A percentile compares a stretch with the other conserved stretches of the same genome.
Conservation (phyloP, 2,113 vertebrate species). For the Eulemur rufifrons region DNA sequence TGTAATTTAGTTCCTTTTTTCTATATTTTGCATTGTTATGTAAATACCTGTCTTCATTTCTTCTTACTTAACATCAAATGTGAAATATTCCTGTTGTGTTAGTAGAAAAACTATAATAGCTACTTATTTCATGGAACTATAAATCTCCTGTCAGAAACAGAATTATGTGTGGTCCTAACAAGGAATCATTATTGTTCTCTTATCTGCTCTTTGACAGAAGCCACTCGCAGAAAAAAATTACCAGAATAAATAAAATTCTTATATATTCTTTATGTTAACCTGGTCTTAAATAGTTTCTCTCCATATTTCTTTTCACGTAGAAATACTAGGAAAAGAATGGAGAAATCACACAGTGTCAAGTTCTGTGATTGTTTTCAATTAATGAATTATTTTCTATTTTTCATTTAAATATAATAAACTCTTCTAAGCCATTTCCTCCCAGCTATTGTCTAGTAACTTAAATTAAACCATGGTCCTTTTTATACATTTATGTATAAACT, state of each 20-base stretch:
- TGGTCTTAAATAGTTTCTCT: not conserved
- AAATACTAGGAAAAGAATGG: not conserved
- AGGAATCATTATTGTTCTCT: not conserved
- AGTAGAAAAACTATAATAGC: not conserved
- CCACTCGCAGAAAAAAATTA: not conserved
- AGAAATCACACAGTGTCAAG: not conserved
- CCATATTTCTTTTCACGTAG: not conserved
- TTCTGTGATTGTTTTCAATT: not conserved
- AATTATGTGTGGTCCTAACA: not conserved
- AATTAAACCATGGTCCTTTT: not conserved
- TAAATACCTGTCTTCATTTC: not conserved
- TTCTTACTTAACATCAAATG: not conserved
- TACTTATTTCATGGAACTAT: not conserved
- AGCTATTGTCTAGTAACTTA: not conserved
- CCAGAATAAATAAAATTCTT: not conserved
- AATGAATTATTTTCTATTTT: not conserved
- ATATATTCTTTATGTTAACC: not conserved
- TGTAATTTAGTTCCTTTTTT: not conserved
- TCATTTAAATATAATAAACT: not conserved
- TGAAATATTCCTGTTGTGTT: not conserved
- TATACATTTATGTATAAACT: not conserved
- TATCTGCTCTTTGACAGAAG: not conserved
- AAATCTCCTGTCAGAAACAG: not conserved
- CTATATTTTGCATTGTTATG: not conserved
- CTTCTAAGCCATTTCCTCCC: not conserved